Evolutionary conservation across 1,140 invertebrate genomes (phyloP), one percentile per base, ranked within the genome.

Genomic region (Plectrocnemia conspersa): DNA sequence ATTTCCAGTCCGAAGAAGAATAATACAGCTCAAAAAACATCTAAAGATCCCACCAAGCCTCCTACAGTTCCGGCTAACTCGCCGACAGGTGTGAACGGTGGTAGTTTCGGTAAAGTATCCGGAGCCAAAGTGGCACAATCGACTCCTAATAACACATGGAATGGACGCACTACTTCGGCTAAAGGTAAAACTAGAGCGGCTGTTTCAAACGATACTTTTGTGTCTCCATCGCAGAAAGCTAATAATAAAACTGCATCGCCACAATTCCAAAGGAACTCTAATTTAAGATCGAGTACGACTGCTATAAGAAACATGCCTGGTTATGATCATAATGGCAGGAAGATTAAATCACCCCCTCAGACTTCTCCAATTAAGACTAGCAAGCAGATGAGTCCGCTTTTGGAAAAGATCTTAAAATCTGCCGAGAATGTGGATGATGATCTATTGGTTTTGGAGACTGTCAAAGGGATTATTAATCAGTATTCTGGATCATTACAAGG

Each of bases 321-420:
- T 1, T 82, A 80, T 54, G 77, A 80, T 48, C 73, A 70, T 52
- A 79, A 79, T 52, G 78, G 79, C 1, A 65, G 81, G 2, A 61
- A 54, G 21, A 46, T 61, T 10, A 57, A 57, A 35, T 10, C 25
- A 25, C 19, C 52, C 1, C 59, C 59, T 9, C 33, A 57, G 13
- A 33, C 59, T 11, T 83, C 82, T 0, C 82, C 83, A 0, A 80
- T 82, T 0, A 80, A 66, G 27, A 72, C 72, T 3, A 68, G 68
- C 23, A 76, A 84, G 59, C 69, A 71, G 5, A 64, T 76, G 27
- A 81, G 81, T 59, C 83, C 82, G 3, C 65, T 87, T 15, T 66
- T 84, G n/a, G 82, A 87, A 63, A 82, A 86, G 63, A 81, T 88
- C 1, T 65, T 87, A 1, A 77, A 82, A 56, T 81, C 84, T 52